Evolutionary conservation across 2,888 invertebrate species (phyloP), one percentile per base, ranked within the genome.

Genomic region (Plagiodera versicolora): DNA sequence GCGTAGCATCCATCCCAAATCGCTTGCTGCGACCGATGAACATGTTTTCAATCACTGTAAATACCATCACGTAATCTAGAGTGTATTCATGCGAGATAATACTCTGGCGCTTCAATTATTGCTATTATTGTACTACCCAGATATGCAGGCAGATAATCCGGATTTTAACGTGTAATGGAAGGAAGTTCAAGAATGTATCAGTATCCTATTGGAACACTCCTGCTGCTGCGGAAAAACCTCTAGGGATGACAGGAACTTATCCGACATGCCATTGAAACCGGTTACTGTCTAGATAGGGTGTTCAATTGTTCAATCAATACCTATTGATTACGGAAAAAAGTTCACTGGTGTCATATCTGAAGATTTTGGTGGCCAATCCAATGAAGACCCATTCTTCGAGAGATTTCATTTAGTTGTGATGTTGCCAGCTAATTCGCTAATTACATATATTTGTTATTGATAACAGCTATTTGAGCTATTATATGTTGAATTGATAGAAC

Each of bases 1-100:
- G 55, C 39, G 14, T 32, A 3, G 4, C 24, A 24, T 24, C 54
- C 50, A 55, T 63, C 60, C 64, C 55, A 61, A 63, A 67, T 61
- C 63, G 57, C 46, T 52, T 48, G 44, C 45, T 53, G 74, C 74
- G 76, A 72, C 68, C 72, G 72, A 70, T 76, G 78, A 75, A 72
- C 77, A 78, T 76, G 76, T 77, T 78, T 79, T 76, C 79, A 79
- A 79, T 79, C 76, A 76, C 77, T 77, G 77, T 78, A 78, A 79
- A 77, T 77, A 79, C 77, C 74, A 77, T 78, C 77, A 78, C 73
- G 74, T 75, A 77, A 77, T 76, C 75, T 71, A 74, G 74, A 67
- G 77, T 77, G 78, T 76, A 78, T 76, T 76, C 79, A 78, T 77
- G 78, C 75, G 78, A 69, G 65, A 77, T 79, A 79, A 79, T 77